Evolutionary conservation across 2,113 vertebrate genomes (phyloP).

Genomic region (Catagonus wagneri): DNA sequence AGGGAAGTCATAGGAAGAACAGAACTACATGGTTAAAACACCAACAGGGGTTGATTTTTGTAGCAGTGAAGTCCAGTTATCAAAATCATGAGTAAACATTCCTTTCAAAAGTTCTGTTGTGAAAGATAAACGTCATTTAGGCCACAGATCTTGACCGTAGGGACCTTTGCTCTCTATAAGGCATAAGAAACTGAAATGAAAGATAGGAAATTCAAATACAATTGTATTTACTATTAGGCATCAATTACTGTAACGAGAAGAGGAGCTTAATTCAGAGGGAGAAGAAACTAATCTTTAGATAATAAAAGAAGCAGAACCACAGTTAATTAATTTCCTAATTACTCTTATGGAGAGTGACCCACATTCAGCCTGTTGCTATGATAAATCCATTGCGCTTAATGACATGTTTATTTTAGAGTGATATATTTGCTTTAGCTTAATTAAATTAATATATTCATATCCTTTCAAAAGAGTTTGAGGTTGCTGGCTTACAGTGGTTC

Average conservation of each 20-base stretch:
- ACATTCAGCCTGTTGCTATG: neutral
- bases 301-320: conserved; percentile 34
- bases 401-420: conserved; percentile 35
- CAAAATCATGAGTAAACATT: conserved; percentile 29
- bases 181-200: conserved; percentile 47
- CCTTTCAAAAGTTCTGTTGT: conserved; percentile 10
- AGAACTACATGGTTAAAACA: neutral
- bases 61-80: neutral
- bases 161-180: conserved; percentile 16
- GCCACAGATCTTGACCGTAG: neutral
- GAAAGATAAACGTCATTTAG: neutral
- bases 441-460: conserved; percentile 43
- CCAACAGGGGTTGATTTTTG: neutral
- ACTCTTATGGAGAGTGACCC: neutral
- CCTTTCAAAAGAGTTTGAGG: conserved; percentile 46
- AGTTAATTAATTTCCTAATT: conserved; percentile 45
- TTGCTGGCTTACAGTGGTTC: neutral
- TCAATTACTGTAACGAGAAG: neutral
- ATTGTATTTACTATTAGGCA: neutral
- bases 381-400: neutral
- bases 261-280: conserved; percentile 39
- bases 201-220: conserved; percentile 34
- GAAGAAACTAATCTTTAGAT: conserved; percentile 8
- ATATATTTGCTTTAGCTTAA: conserved; percentile 45
- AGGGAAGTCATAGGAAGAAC: neutral